Evolutionary conservation across 2,113 vertebrate species (phyloP), one percentile per base, ranked within the genome.

Genomic region (Pluvialis apricaria): DNA sequence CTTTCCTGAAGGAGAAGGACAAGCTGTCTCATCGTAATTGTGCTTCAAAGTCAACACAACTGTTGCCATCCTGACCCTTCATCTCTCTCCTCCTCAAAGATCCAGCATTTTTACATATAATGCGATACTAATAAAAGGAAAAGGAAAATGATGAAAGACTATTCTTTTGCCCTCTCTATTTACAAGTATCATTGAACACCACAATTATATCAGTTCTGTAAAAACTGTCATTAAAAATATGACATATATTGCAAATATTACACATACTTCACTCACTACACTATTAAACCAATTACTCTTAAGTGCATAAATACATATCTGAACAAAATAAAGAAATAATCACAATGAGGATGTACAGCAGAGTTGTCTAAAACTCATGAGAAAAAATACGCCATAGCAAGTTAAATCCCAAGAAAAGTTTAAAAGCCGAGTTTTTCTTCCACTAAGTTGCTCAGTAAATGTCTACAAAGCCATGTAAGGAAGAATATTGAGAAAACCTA

Each of bases 321-420:
- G 47, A 40, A n/a, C 28, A 65, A 96, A 93, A 17, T 29, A 88
- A 72, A 85, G 40, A 88, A 94, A 93, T 73, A 90, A 85, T 49
- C 57, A 72, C 44, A 75, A 76, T 58, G 71, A 93, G 71, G 49
- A 90, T 38, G 72, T 65, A 58, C 9, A 85, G n/a, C 17, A 54
- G 18, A 82, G 55, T 58, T 80, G 31, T 76, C 62, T 78, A 84
- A 84, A 84, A 71, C 2, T 60, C 40, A 32, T 49, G 26, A 88
- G 28, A 88, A 86, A 66, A 88, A 95, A 89, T 66, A 32, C 24
- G 42, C 44, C 49, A 52, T 40, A 94, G 40, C 83, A 94, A 96
- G 92, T 87, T 94, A 91, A 82, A 91, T 96, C 84, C 86, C 86
- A 91, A 84, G 93, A 84, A 92, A 86, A 82, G 70, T 94, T 93